These are phyloP conservation scores for Tetanocera ferruginea DNA, from an alignment of 2,888 invertebrate genomes.

Conservation along the genomic window DNA sequence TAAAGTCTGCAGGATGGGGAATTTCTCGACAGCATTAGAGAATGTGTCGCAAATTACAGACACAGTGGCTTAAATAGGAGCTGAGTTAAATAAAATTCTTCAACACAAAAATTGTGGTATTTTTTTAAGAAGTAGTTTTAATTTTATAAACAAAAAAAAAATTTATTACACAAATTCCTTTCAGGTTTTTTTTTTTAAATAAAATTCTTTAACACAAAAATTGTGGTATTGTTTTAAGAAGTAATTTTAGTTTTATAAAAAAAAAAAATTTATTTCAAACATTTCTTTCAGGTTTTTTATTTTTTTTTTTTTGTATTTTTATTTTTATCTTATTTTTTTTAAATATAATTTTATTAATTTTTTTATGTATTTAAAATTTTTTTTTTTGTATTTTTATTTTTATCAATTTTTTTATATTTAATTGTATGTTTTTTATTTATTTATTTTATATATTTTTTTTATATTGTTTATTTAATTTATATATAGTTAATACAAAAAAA, in stretches of 20 bases:
- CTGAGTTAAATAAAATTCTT: background rate
- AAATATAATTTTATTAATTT: background rate
- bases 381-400: too few species aligned
- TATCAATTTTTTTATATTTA: too few species aligned
- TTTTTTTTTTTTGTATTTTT: background rate
- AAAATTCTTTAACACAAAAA: background rate
- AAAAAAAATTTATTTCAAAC: background rate
- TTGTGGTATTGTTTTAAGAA: too few species aligned
- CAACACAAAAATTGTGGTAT: too few species aligned
- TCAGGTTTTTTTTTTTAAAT: too few species aligned
- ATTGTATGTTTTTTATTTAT: too few species aligned
- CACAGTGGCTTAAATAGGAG: background rate
- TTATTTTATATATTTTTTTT: too few species aligned
- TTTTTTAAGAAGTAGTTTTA: too few species aligned
- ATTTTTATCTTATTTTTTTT: background rate
- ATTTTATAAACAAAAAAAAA: background rate
- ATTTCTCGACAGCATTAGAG: background rate
- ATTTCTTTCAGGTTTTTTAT: background rate
- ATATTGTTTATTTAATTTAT: too few species aligned
- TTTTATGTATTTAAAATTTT: background rate
- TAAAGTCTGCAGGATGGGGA: background rate
- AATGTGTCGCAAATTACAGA: constrained; percentile 5
- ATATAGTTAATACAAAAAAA: too few species aligned
- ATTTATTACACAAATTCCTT: too few species aligned
- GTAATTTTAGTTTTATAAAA: background rate